Conservation (phyloP, 2,888 invertebrate genomes). For the Camponotus fellah region DNA sequence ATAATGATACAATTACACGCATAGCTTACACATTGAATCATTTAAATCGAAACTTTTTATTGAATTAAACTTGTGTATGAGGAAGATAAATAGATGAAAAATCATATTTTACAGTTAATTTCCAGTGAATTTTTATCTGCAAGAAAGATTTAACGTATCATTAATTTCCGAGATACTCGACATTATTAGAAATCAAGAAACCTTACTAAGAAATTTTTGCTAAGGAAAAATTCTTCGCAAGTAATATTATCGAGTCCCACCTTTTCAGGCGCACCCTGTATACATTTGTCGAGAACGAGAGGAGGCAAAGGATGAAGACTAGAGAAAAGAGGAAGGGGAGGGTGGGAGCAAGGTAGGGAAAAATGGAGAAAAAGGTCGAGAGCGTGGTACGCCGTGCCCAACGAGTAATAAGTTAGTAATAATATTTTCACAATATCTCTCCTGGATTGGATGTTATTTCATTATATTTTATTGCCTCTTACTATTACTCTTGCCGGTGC, state of each 20-base stretch:
- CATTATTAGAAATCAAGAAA: neutral
- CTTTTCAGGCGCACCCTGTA: conserved; percentile 50
- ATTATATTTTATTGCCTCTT: conserved; percentile 84
- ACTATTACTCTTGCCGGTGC: conserved; percentile 82
- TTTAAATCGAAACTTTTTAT: conserved; percentile 11
- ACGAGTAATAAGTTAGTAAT: conserved; percentile 85
- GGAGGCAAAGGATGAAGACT: conserved; percentile 30
- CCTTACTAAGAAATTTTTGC: neutral
- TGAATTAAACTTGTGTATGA: neutral
- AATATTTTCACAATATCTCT: conserved; percentile 85
- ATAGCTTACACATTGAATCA: conserved; percentile 1
- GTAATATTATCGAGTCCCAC: conserved; percentile 32
- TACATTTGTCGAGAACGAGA: conserved; percentile 35
- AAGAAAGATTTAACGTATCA: neutral
- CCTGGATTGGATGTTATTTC: conserved; percentile 84
- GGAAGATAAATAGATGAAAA: conserved; percentile 19
- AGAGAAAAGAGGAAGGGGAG: conserved; percentile 16
- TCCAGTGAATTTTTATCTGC: neutral
- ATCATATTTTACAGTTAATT: conserved; percentile 1
- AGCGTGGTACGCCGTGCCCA: conserved; percentile 73
- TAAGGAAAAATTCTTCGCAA: conserved; percentile 27
- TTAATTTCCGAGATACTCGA: conserved; percentile 4
- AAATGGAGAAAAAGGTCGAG: conserved; percentile 62
- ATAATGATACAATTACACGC: neutral
- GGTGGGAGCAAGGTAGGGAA: conserved; percentile 52